Evolutionary conservation across 2,797 vertebrate genomes (phyloP).

Genomic region (Moxostoma hubbsi): DNA sequence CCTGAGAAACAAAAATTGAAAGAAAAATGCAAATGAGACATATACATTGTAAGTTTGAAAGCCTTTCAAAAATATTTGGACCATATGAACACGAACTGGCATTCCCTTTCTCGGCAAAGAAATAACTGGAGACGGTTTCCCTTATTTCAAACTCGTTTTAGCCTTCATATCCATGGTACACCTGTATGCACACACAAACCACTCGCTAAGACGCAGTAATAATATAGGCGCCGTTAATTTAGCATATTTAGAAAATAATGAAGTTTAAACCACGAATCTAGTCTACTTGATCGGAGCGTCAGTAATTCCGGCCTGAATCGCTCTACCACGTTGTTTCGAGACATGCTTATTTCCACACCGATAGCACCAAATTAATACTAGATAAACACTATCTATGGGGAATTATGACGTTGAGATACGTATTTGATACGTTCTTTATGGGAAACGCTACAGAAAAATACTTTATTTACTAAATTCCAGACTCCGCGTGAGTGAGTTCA

Average conservation of each 20-base stretch:
- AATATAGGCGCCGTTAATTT: no score
- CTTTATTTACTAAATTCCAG: not conserved
- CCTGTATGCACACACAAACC: no score
- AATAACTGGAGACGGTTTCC: not conserved
- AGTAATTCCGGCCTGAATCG: not conserved
- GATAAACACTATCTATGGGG: not conserved
- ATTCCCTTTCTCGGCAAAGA: no score
- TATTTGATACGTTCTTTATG: no score
- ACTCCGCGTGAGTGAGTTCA: slow-evolving; percentile 39
- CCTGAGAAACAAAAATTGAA: slow-evolving; percentile 70
- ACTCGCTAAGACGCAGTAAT: no score
- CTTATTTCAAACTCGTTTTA: no score
- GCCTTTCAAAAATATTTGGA: no score
- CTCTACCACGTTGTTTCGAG: not conserved
- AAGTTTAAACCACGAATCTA: not conserved
- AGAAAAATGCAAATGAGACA: not conserved
- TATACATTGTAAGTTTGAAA: no score
- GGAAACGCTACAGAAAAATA: not conserved
- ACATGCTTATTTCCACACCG: not conserved
- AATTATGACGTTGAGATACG: not conserved
- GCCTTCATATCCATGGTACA: no score
- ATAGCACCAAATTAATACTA: not conserved
- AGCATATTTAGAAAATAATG: not conserved
- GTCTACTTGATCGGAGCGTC: no score
- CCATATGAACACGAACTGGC: no score